Conservation (phyloP, 2,797 vertebrate species). For the Arctocebus calabarensis region DNA sequence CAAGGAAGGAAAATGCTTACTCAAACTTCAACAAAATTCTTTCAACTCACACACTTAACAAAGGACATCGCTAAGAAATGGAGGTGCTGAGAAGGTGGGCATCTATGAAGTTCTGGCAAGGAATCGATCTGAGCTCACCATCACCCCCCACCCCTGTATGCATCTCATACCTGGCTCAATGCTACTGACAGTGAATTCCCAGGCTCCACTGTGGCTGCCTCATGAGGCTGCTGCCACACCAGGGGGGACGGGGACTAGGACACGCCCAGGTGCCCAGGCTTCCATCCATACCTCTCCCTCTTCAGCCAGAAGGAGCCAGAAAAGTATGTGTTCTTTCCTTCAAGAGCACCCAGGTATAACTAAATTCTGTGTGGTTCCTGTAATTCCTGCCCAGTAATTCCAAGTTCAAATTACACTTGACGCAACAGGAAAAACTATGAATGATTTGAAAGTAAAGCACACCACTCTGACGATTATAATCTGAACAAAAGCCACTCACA, state of each 20-base stretch:
- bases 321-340: background rate
- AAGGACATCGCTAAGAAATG: background rate
- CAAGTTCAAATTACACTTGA: background rate
- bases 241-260: no score
- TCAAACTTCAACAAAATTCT: background rate
- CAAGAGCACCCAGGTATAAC: background rate
- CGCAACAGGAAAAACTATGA: conserved; percentile 2
- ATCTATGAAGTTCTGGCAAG: rapidly evolving
- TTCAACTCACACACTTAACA: background rate
- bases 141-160: background rate
- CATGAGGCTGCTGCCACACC: background rate
- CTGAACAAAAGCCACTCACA: conserved; percentile 37
- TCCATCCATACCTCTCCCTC: background rate
- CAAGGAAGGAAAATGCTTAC: background rate
- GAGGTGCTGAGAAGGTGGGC: background rate
- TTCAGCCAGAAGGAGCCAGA: background rate
- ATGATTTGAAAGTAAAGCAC: conserved; percentile 33
- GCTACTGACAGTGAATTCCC: background rate
- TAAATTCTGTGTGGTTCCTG: background rate
- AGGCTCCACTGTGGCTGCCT: background rate
- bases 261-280: background rate
- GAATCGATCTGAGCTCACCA: background rate
- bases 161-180: background rate
- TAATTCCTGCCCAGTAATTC: background rate
- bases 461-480: background rate